Evolutionary conservation across 2,888 invertebrate species (phyloP).

Genomic region (Drosophila prolongata): DNA sequence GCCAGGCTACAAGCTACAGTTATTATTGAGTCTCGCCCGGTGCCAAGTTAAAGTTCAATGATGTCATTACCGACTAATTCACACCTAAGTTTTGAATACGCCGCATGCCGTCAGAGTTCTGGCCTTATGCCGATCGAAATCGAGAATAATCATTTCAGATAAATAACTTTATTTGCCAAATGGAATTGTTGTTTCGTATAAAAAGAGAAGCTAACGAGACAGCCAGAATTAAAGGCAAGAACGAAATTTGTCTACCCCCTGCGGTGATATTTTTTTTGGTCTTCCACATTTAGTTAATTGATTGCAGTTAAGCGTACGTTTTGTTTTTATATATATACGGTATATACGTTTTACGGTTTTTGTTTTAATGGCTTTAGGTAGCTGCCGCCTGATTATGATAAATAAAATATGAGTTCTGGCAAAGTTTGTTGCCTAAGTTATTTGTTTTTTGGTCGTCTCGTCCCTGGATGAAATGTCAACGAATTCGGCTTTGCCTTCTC

Average conservation of each 20-base stretch:
- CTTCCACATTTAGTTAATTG: constrained; percentile 65
- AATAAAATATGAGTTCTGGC: constrained; percentile 75
- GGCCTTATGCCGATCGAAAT: constrained; percentile 55
- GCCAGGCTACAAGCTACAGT: constrained; percentile 67
- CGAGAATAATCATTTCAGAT: constrained; percentile 63
- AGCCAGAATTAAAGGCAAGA: constrained; percentile 32
- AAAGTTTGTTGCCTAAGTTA: constrained; percentile 70
- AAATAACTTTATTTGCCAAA: constrained; percentile 76
- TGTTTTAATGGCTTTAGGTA: constrained; percentile 53
- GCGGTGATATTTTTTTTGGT: constrained; percentile 45
- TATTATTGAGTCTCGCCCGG: constrained; percentile 57
- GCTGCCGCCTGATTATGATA: constrained; percentile 46
- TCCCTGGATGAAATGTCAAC: constrained; percentile 61
- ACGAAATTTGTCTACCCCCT: constrained; percentile 63
- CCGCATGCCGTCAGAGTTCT: constrained; percentile 50
- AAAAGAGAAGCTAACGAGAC: constrained; percentile 48
- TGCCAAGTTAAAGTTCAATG: constrained; percentile 79
- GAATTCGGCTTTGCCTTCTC: constrained; percentile 52
- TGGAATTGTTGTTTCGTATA: constrained; percentile 50
- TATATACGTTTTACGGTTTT: constrained; percentile 18
- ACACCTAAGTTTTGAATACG: constrained; percentile 79
- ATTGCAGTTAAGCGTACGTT: constrained; percentile 50
- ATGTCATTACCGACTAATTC: constrained; percentile 80
- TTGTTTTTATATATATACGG: constrained; percentile 16
- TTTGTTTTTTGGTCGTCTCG: constrained; percentile 50